These are phyloP conservation scores for Myzus persicae DNA, from an alignment of 1,140 invertebrate species.

Conservation along the genomic window DNA sequence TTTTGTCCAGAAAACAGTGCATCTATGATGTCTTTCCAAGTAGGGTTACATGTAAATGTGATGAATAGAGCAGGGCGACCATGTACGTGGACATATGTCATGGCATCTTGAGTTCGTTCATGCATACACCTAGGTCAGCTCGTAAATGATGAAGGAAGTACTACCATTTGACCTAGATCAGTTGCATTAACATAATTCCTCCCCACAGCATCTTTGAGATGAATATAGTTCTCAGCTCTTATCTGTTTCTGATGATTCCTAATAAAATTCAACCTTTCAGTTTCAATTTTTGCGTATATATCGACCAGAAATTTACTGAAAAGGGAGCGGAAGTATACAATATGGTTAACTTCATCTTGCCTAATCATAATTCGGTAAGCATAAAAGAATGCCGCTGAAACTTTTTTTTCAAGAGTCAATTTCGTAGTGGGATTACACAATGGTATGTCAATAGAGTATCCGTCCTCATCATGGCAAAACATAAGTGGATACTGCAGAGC, in stretches of 20 bases:
- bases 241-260: too few relatives aligned
- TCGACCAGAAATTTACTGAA: too few relatives aligned
- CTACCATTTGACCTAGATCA: conserved; percentile 60
- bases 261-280: too few relatives aligned
- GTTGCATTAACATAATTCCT: too few relatives aligned
- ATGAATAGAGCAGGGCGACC: conserved; percentile 63
- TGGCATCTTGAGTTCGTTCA: too few relatives aligned
- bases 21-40: too few relatives aligned
- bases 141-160: conserved; percentile 64
- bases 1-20: too few relatives aligned
- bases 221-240: too few relatives aligned
- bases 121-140: conserved; percentile 65
- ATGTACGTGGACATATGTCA: too few relatives aligned
- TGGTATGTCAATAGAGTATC: conserved; percentile 50
- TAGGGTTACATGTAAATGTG: conserved; percentile 28
- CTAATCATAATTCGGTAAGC: conserved; percentile 63
- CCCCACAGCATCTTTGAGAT: too few relatives aligned
- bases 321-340: conserved; percentile 56
- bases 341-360: conserved; percentile 61
- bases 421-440: conserved; percentile 31
- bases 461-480: conserved; percentile 66
- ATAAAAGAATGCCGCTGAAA: conserved; percentile 62
- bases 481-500: conserved; percentile 67
- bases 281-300: too few relatives aligned
- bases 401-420: conserved; percentile 61